phyloP scores from a whole-genome alignment of 30 jellyfish, hydroid and myxozoan genomes.

The Sanderia malayensis region DNA sequence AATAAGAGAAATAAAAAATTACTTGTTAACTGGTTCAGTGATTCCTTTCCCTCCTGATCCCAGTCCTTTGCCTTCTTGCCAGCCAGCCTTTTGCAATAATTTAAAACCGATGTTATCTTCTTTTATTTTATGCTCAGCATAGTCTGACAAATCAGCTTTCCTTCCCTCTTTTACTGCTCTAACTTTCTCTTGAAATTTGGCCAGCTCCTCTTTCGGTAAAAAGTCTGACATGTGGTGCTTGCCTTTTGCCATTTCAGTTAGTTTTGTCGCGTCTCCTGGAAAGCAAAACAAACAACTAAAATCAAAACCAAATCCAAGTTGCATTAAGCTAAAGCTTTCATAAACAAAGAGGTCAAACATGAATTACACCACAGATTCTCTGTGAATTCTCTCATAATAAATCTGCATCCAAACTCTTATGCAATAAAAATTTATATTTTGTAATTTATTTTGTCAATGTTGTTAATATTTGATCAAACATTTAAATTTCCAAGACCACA shows the following conservation, averaged over 20 bases:
- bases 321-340: no score
- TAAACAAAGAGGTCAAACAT: no score
- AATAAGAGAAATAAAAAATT: no score
- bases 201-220: constrained; percentile 89
- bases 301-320: no score
- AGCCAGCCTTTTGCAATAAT: constrained; percentile 92
- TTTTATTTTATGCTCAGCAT: constrained; percentile 72
- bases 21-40: constrained; percentile 87
- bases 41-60: constrained; percentile 93
- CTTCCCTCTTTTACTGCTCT: constrained; percentile 91
- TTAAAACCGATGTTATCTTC: constrained; percentile 84
- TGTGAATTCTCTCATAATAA: no score
- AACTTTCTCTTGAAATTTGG: constrained; percentile 80
- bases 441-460: no score
- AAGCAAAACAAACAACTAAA: neutral
- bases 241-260: constrained; percentile 73
- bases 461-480: no score
- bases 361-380: no score
- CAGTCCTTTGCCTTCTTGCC: constrained; percentile 94
- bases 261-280: constrained; percentile 54
- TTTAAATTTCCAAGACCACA: no score
- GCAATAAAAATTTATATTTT: no score
- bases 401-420: no score
- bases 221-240: constrained; percentile 89
- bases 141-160: constrained; percentile 89